These are phyloP conservation scores for Tinea semifulvella DNA, from an alignment of 2,888 invertebrate species.

Conservation along the genomic window DNA sequence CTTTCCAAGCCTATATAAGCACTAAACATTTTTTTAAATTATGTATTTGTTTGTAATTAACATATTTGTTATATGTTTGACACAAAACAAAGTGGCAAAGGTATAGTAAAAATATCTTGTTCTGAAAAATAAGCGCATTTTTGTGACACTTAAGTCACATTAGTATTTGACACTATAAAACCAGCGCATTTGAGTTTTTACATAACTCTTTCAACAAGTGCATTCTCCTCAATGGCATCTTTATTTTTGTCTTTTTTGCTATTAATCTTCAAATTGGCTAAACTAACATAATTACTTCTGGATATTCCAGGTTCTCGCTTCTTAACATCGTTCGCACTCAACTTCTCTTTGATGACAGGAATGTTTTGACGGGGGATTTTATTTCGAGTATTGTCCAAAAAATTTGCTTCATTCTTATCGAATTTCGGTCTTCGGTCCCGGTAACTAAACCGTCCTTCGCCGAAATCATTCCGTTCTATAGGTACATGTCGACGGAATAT, in stretches of 20 bases:
- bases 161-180: no score
- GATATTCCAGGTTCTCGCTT: constrained; percentile 44
- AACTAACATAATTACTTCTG: constrained; percentile 54
- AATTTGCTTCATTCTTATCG: constrained; percentile 24
- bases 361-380: constrained; percentile 34
- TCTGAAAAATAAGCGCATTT: no score
- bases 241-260: constrained; percentile 30
- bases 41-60: no score
- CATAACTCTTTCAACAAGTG: background rate
- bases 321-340: constrained; percentile 27
- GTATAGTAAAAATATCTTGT: no score
- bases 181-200: background rate
- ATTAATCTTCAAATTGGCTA: constrained; percentile 56
- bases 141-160: no score
- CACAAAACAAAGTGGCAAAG: no score
- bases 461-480: constrained; percentile 37
- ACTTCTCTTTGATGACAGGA: constrained; percentile 25
- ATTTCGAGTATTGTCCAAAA: constrained; percentile 37
- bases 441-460: constrained; percentile 49
- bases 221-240: background rate
- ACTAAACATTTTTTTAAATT: no score
- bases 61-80: no score
- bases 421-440: constrained; percentile 33
- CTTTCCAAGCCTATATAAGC: no score
- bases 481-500: constrained; percentile 44